Evolutionary conservation across 1,140 invertebrate genomes (phyloP).

Genomic region (Eupeodes corollae): DNA sequence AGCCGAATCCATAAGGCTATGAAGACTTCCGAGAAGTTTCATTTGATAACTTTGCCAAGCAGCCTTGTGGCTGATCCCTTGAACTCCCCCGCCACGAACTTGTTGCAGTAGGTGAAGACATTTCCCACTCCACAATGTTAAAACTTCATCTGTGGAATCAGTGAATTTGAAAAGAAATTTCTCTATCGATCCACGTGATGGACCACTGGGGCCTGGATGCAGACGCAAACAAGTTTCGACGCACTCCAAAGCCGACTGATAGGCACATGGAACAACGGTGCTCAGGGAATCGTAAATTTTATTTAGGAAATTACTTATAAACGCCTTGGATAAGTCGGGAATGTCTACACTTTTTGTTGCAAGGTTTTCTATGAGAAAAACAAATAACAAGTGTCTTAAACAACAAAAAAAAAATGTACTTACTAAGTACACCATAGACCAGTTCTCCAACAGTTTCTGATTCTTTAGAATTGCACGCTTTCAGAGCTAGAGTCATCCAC

Average conservation of each 20-base stretch:
- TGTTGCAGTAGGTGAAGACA: constrained; percentile 7
- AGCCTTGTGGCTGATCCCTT: constrained; percentile 3
- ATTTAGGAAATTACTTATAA: constrained; percentile 3
- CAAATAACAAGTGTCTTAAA: no score
- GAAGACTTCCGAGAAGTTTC: constrained; percentile 6
- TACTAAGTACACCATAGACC: no score
- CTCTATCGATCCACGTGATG: constrained; percentile 1
- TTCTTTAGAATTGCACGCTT: not conserved
- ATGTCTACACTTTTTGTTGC: not conserved
- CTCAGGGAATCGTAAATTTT: constrained; percentile 7
- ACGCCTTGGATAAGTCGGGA: constrained; percentile 6
- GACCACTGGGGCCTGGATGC: constrained; percentile 5
- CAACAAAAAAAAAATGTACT: no score
- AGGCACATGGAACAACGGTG: not conserved
- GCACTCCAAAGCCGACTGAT: constrained; percentile 2
- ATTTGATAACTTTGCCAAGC: constrained; percentile 8
- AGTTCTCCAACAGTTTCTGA: no score
- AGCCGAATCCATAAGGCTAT: constrained; percentile 3
- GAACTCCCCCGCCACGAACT: constrained; percentile 1
- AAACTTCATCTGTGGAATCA: not conserved
- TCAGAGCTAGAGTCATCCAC: not conserved
- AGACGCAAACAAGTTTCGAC: constrained; percentile 4
- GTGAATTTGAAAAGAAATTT: constrained; percentile 3
- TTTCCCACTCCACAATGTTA: constrained; percentile 2
- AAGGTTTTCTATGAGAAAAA: no score